These are phyloP conservation scores for Chrysolina haemoptera DNA, from an alignment of 2,888 invertebrate species.

Conservation along the genomic window DNA sequence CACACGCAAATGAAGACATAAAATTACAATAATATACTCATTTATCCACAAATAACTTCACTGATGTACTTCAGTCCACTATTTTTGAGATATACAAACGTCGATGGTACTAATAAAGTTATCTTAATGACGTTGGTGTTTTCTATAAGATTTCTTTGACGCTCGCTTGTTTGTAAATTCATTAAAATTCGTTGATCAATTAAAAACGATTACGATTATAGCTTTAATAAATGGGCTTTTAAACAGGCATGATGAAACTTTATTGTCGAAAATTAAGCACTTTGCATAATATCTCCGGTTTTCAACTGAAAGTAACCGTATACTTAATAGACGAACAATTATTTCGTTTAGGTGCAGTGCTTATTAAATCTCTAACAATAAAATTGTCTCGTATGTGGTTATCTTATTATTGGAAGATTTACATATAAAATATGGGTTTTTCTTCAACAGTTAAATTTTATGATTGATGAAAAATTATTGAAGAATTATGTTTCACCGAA, in stretches of 20 bases:
- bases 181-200: conserved; percentile 32
- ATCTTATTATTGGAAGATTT: conserved; percentile 10
- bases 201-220: conserved; percentile 9
- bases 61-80: conserved; percentile 21
- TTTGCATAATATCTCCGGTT: conserved; percentile 38
- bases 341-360: conserved; percentile 32
- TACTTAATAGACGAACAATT: conserved; percentile 22
- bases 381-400: neutral
- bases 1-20: conserved; percentile 55
- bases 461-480: conserved; percentile 15
- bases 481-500: neutral
- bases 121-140: conserved; percentile 33
- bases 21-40: conserved; percentile 50
- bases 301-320: conserved; percentile 34
- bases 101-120: conserved; percentile 26
- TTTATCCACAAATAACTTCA: conserved; percentile 38
- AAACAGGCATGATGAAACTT: conserved; percentile 29
- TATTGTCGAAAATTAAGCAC: conserved; percentile 29
- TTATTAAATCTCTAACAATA: conserved; percentile 30
- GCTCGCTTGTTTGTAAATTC: conserved; percentile 29
- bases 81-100: conserved; percentile 31
- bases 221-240: conserved; percentile 24
- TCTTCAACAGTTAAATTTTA: conserved; percentile 22
- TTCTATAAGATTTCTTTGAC: conserved; percentile 29
- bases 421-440: conserved; percentile 20